These are phyloP conservation scores for Nomada goodeniana DNA, from an alignment of 2,888 invertebrate species.

Conservation along the genomic window DNA sequence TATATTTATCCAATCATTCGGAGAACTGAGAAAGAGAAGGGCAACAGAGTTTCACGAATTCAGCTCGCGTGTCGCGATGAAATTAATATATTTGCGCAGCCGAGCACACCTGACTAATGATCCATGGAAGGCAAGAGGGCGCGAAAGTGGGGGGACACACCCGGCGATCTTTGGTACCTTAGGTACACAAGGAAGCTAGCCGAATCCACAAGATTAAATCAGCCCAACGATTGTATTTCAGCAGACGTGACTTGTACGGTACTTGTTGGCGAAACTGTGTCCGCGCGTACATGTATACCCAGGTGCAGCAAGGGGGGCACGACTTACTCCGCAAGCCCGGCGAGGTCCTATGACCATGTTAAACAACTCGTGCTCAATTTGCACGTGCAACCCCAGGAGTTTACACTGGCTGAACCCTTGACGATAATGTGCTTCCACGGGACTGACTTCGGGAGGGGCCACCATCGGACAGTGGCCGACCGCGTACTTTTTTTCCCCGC, in stretches of 20 bases:
- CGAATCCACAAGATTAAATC: slow-evolving; percentile 71
- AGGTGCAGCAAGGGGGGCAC: slow-evolving; percentile 59
- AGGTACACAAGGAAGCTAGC: slow-evolving; percentile 60
- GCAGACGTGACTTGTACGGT: slow-evolving; percentile 70
- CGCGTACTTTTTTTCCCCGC: slow-evolving; percentile 51
- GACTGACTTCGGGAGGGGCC: slow-evolving; percentile 57
- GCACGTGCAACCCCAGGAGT: slow-evolving; percentile 73
- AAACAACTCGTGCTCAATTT: slow-evolving; percentile 75
- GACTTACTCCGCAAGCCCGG: slow-evolving; percentile 59
- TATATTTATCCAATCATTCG: too few species aligned
- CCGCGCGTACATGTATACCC: slow-evolving; percentile 42
- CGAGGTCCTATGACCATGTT: slow-evolving; percentile 71
- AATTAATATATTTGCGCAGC: slow-evolving; percentile 18
- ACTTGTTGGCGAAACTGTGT: slow-evolving; percentile 51
- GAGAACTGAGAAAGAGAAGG: neutral
- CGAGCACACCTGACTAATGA: slow-evolving; percentile 32
- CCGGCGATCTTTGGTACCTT: slow-evolving; percentile 63
- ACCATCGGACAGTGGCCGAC: slow-evolving; percentile 56
- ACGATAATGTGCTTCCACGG: slow-evolving; percentile 70
- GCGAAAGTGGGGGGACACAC: slow-evolving; percentile 11
- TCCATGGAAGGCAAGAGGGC: neutral
- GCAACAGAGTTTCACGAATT: neutral
- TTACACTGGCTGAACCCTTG: slow-evolving; percentile 73
- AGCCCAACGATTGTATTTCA: slow-evolving; percentile 72
- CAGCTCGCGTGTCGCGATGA: neutral